These are phyloP conservation scores for Zalophus californianus DNA, from an alignment of 2,797 vertebrate genomes.

Conservation along the genomic window DNA sequence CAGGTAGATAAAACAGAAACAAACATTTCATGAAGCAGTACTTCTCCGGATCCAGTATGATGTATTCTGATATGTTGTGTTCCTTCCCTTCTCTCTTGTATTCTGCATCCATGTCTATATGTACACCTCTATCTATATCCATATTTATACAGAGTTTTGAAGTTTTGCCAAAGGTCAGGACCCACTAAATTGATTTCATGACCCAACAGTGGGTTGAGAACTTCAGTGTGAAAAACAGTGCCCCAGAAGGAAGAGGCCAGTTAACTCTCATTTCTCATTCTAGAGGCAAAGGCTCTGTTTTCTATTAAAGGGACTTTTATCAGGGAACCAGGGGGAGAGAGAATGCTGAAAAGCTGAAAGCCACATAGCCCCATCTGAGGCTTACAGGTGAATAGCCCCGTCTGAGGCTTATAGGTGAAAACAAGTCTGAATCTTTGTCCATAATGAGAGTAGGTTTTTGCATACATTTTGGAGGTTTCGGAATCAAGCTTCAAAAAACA, in stretches of 20 bases:
- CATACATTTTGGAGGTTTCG: not conserved
- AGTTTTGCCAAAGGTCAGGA: constrained; percentile 6
- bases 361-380: not conserved
- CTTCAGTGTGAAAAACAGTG: not conserved
- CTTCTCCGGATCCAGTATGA: not conserved
- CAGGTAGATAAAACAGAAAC: constrained; percentile 8
- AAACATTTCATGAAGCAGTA: not conserved
- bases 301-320: not conserved
- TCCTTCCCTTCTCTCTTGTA: constrained; percentile 2
- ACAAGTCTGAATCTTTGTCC: not conserved
- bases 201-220: not conserved
- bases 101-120: not conserved
- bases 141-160: not conserved
- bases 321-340: constrained; percentile 22
- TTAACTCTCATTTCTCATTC: not conserved
- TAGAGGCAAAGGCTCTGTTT: not conserved
- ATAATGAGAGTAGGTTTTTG: not conserved
- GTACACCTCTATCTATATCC: not conserved
- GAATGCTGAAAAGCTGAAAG: constrained; percentile 36
- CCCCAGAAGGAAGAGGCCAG: not conserved
- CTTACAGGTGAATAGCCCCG: not conserved
- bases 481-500: constrained; percentile 12
- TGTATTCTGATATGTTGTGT: not conserved
- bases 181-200: constrained; percentile 11
- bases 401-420: not conserved